Base-by-base conservation (phyloP, 2,113 vertebrate genomes). In the Thalassarche chlororhynchos region DNA sequence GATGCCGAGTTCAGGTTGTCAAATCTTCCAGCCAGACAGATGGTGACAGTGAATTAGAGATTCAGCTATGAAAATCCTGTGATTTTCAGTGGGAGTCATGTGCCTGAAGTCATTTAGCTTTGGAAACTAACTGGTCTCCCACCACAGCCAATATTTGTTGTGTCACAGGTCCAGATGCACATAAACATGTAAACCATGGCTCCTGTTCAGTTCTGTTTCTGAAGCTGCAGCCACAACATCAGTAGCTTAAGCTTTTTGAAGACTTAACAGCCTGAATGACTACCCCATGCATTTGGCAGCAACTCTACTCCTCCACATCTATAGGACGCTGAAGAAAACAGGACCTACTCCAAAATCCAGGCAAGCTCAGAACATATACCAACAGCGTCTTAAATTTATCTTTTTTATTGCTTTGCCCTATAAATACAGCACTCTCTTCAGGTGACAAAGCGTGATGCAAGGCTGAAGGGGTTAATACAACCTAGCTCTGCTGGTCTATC, bases 191-290 rank as follows among this genome's bases (percentile, higher is more conserved):
- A 81, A 90, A 74, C 23, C 20, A 66, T 21, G 76, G 68, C 57
- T 87, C 55, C 87, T 52, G 36, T 8, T 91, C 69, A 78, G n/a
- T 58, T 86, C 88, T 38, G 69, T 5, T 88, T 78, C 92, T 61
- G 72, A 91, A 92, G 77, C 15, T 79, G 60, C 72, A 92, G 84
- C 57, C 84, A 89, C 88, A 96, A 89, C 81, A 87, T 15, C 57
- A 64, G 61, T 4, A 82, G 40, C 57, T 92, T 32, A 12, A 84
- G 42, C 19, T 68, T 81, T 68, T 10, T 28, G 64, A 54, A 93
- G 47, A 55, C 23, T 78, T 31, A 58, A 47, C 47, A 80, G 85
- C 58, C 51, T 14, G 32, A 90, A 62, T 65, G 51, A 93, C 51
- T 84, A 28, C 14, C 6, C 16, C 28, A 36, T 78, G 47, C 28